Base-by-base conservation (phyloP, 2,888 invertebrate genomes). In the Marasmarcha lunaedactyla region DNA sequence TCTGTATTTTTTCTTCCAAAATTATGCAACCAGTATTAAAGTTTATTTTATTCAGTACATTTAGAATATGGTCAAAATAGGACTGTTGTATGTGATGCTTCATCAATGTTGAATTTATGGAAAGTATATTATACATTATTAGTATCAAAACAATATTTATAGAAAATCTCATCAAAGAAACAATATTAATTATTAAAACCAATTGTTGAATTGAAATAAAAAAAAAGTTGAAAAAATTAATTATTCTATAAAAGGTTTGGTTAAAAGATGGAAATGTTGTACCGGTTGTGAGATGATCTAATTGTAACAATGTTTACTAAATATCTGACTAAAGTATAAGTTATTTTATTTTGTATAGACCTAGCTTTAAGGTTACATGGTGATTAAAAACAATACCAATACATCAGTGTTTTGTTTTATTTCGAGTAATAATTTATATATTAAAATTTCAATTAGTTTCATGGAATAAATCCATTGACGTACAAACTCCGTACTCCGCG, bases 251-350 rank as follows among this genome's bases (percentile, higher is more conserved):
- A 63, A 62, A 62, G 67, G 63, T 70, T 71, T 61, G 71, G 64
- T 63, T 71, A 61, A 71, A 70, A 70, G 63, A 61, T 48, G 66
- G 60, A 62, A 57, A 67, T 73, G 81, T 83, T 83, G 81, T 76
- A 69, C 79, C 63, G 81, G 83, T 83, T 83, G 83, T 83, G 83
- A 83, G 78, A 79, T 74, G 79, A 77, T 81, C 71, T 79, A 79
- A 79, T 20, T 20, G 7, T 79, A 69, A 68, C 67, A 63, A 78
- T 76, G 78, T 79, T 81, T 74, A 78, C 73, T 79, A 79, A 74
- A 74, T 76, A 77, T 79, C 76, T 72, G 68, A 78, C 66, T 76
- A 78, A 71, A 69, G 2, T 68, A 61, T 78, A 81, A 78, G 77
- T 78, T 78, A 78, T 78, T 79, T 79, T 77, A 79, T 62, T 74